Evolutionary conservation across 2,888 invertebrate species (phyloP).

Genomic region (Drosophila tanythrix): DNA sequence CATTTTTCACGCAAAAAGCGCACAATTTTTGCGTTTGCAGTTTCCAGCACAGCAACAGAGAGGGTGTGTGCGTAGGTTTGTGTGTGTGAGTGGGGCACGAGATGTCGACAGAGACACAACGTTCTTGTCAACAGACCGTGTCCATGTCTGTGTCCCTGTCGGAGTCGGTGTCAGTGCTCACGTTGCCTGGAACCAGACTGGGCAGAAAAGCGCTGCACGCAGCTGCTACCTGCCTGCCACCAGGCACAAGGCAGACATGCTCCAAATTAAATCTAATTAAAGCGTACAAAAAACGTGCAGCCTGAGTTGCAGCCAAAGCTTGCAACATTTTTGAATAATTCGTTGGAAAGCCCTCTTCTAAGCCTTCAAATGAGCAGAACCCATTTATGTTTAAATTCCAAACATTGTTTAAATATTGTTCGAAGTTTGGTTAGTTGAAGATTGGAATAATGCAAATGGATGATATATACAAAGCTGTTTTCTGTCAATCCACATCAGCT

Average conservation of each 20-base stretch:
- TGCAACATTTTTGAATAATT: slow-evolving; percentile 26
- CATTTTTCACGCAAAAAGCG: slow-evolving; percentile 77
- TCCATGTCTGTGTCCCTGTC: slow-evolving; percentile 5
- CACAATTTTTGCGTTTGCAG: slow-evolving; percentile 52
- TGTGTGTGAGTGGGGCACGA: neutral
- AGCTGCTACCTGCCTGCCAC: slow-evolving; percentile 24
- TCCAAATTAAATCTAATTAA: slow-evolving; percentile 76
- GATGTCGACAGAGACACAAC: slow-evolving; percentile 29
- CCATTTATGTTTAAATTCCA: neutral
- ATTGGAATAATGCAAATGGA: neutral
- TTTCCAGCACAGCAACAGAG: slow-evolving; percentile 17
- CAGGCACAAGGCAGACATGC: slow-evolving; percentile 27
- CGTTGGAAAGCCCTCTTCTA: slow-evolving; percentile 4
- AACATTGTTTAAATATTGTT: neutral
- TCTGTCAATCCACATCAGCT: neutral
- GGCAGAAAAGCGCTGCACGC: slow-evolving; percentile 21
- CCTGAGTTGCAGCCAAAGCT: slow-evolving; percentile 39
- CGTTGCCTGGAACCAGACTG: slow-evolving; percentile 11
- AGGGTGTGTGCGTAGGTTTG: neutral
- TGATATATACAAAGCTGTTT: neutral
- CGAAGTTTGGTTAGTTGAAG: too few species aligned
- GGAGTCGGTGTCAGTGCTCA: slow-evolving; percentile 26
- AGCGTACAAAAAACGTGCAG: slow-evolving; percentile 61
- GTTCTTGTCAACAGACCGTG: slow-evolving; percentile 59
- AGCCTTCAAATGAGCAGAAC: slow-evolving; percentile 1